Evolutionary conservation across 2,888 invertebrate species (phyloP).

Genomic region (Zelleria hepariella): DNA sequence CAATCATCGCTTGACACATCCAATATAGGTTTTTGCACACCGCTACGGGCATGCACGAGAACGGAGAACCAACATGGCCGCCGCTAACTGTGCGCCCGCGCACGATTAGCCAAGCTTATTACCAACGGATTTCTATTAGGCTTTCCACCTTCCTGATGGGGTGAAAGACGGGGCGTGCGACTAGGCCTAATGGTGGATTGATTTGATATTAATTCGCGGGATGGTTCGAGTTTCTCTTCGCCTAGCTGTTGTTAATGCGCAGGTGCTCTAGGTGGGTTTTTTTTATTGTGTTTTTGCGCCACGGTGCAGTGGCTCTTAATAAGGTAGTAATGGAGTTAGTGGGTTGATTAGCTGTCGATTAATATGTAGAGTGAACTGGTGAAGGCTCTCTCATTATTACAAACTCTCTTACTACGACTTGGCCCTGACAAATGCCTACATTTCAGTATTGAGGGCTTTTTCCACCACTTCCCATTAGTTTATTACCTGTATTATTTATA

Average conservation of each 20-base stretch:
- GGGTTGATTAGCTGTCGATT: not conserved
- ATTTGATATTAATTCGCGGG: constrained; percentile 68
- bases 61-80: constrained; percentile 34
- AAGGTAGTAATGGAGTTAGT: constrained; percentile 1
- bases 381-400: not conserved
- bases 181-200: constrained; percentile 63
- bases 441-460: too few species aligned
- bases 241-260: constrained; percentile 22
- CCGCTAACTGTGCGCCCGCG: constrained; percentile 50
- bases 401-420: too few species aligned
- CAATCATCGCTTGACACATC: constrained; percentile 69
- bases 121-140: constrained; percentile 63
- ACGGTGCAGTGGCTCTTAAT: not conserved
- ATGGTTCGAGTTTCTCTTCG: constrained; percentile 40
- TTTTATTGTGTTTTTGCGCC: constrained; percentile 2
- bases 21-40: constrained; percentile 63
- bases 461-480: too few species aligned
- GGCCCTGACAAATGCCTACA: too few species aligned
- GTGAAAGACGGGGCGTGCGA: constrained; percentile 67
- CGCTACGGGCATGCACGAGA: constrained; percentile 26
- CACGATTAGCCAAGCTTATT: constrained; percentile 65
- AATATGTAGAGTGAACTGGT: not conserved
- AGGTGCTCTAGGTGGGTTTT: not conserved
- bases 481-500: too few species aligned
- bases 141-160: constrained; percentile 66